These are phyloP conservation scores for Leptinotarsa lineolata DNA, from an alignment of 1,140 invertebrate genomes.

Conservation along the genomic window DNA sequence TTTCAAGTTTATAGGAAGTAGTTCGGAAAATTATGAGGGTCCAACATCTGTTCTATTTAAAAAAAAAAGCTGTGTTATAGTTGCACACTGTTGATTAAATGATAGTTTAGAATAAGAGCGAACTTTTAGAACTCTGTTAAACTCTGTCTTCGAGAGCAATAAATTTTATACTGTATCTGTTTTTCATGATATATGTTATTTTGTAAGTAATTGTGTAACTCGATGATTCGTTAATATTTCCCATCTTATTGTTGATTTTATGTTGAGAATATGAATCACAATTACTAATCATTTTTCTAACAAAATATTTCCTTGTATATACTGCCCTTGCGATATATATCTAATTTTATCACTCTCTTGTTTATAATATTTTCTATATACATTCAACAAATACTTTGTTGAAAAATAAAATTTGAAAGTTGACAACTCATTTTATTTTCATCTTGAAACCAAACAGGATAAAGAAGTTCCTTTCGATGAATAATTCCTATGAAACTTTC, in stretches of 20 bases:
- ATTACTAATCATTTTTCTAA: neutral
- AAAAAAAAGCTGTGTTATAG: conserved; percentile 10
- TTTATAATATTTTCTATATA: neutral
- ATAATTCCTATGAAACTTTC: no score
- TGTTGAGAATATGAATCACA: neutral
- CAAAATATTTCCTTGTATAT: neutral
- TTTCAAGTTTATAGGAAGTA: neutral
- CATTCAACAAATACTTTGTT: neutral
- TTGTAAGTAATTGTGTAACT: conserved; percentile 3
- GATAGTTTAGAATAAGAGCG: neutral
- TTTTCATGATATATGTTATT: neutral
- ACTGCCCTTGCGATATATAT: no score
- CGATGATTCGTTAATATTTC: neutral
- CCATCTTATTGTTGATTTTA: conserved; percentile 19
- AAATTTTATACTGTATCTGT: conserved; percentile 28
- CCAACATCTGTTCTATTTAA: conserved; percentile 31
- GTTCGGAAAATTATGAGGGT: neutral
- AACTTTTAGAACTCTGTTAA: conserved; percentile 15
- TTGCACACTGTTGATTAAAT: neutral
- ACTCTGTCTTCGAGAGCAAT: conserved; percentile 27
- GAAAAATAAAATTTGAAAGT: neutral
- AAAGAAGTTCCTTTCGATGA: no score
- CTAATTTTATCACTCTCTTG: neutral
- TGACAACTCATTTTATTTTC: neutral
- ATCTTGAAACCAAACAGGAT: no score